A percentile compares a stretch with the other conserved stretches of the same genome.
phyloP scores from a whole-genome alignment of 2,888 invertebrate genomes.

The Drosophila paramelanica region DNA sequence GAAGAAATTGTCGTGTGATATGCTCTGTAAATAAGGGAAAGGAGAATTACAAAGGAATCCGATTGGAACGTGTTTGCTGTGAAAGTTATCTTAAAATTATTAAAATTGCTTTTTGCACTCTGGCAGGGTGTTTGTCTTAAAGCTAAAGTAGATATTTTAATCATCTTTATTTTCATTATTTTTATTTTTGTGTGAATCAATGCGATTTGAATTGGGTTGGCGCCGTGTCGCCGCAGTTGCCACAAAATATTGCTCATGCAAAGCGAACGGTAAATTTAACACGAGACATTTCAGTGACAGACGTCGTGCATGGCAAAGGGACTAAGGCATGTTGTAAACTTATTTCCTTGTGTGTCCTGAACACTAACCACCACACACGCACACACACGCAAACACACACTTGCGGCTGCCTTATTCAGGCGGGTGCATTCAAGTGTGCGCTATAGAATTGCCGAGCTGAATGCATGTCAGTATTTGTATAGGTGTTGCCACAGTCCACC shows the following conservation, averaged over 20 bases:
- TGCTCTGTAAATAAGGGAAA: not conserved
- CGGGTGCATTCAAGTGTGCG: constrained; percentile 62
- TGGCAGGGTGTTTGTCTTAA: too few relatives aligned
- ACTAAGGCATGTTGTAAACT: constrained; percentile 26
- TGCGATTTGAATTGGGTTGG: not conserved
- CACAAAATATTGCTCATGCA: constrained; percentile 16
- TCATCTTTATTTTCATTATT: too few relatives aligned
- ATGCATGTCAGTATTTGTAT: constrained; percentile 62
- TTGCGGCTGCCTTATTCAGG: constrained; percentile 15
- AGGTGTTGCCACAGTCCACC: constrained; percentile 23
- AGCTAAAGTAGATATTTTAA: too few relatives aligned
- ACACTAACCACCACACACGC: constrained; percentile 2
- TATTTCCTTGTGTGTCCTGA: constrained; percentile 3
- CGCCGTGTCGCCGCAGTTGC: not conserved
- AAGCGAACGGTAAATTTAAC: constrained; percentile 38
- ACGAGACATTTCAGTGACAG: constrained; percentile 41
- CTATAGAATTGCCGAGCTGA: constrained; percentile 64
- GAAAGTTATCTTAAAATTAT: too few relatives aligned
- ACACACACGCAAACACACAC: constrained; percentile 2
- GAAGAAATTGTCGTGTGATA: not conserved
- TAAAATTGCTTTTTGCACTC: too few relatives aligned
- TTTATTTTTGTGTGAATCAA: not conserved
- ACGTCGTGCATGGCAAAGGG: constrained; percentile 25
- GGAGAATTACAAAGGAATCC: not conserved
- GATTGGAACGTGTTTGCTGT: too few relatives aligned